Evolutionary conservation across 1,140 invertebrate genomes (phyloP), one percentile per base, ranked within the genome.

Genomic region (Polypedilum pembai): DNA sequence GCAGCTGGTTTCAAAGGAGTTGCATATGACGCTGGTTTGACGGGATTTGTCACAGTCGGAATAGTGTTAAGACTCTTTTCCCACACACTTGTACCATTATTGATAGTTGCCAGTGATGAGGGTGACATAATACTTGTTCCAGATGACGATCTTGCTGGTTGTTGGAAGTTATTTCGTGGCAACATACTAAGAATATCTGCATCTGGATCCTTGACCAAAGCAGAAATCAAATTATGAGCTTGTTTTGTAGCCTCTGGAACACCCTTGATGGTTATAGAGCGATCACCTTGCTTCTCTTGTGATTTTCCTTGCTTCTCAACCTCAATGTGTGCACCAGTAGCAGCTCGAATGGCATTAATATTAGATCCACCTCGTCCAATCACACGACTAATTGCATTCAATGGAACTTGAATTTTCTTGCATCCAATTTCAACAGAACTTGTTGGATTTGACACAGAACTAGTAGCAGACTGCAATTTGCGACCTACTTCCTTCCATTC

Each of bases 401-500:
- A 88, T 73, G 95, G 94, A 74, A 99, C 96, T 8, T 90, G 90
- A n/a, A 96, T 93, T 83, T 94, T 94, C 78, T 94, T 94, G 76
- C 80, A 81, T 0, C 78, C 80, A 77, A 82, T 82, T 76, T 82
- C 81, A 10, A 77, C 72, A 0, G 76, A 3, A 33, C 24, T 10
- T 20, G 72, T 3, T 40, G 73, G 73, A 33, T 73, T 40, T 73
- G 40, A 0, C 24, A 33, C 24, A 33, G 24, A 33, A 33, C 24
- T 33, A 5, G 24, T 5, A 33, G 2, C 24, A 33, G 24, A 33
- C 24, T 33, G 24, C 24, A 33, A 33, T 33, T 33, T 96, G 79
- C 95, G 85, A 7, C 95, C 93, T 8, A 98, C 95, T 85, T 98
- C 95, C 82, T 97, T 98, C 96, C 96, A 98, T 7, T 95, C 95